phyloP scores from a whole-genome alignment of 1,140 invertebrate genomes.

The Eufriesea mexicana region DNA sequence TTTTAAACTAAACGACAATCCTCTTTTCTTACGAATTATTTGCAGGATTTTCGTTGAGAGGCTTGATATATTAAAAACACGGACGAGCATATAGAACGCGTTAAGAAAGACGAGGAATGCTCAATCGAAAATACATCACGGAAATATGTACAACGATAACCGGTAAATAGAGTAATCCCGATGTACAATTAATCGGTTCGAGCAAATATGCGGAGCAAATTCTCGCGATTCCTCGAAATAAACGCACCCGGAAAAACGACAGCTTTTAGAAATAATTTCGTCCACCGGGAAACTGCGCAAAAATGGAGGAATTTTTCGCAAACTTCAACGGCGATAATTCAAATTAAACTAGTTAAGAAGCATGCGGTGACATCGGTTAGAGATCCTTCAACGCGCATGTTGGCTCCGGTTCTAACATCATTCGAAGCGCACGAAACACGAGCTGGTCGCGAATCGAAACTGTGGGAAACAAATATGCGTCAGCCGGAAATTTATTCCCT shows the following conservation, averaged over 20 bases:
- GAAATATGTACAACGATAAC: too few species aligned
- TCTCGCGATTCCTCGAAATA: too few species aligned
- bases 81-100: too few species aligned
- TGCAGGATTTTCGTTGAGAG: too few species aligned
- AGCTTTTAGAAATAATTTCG: too few species aligned
- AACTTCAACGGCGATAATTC: background rate
- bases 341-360: constrained; percentile 5
- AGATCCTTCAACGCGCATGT: too few species aligned
- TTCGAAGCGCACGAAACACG: constrained; percentile 15
- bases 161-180: too few species aligned
- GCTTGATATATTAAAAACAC: background rate
- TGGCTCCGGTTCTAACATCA: background rate
- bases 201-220: too few species aligned
- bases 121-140: too few species aligned
- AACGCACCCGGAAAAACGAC: too few species aligned
- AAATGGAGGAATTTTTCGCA: background rate
- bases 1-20: background rate
- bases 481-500: constrained; percentile 22
- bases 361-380: background rate
- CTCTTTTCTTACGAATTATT: background rate
- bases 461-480: constrained; percentile 22
- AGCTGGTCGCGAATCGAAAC: constrained; percentile 7
- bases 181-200: too few species aligned
- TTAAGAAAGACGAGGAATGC: too few species aligned
- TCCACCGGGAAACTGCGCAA: background rate